Base-by-base conservation (phyloP, 1,140 invertebrate genomes). In the Drosophila takahashii region DNA sequence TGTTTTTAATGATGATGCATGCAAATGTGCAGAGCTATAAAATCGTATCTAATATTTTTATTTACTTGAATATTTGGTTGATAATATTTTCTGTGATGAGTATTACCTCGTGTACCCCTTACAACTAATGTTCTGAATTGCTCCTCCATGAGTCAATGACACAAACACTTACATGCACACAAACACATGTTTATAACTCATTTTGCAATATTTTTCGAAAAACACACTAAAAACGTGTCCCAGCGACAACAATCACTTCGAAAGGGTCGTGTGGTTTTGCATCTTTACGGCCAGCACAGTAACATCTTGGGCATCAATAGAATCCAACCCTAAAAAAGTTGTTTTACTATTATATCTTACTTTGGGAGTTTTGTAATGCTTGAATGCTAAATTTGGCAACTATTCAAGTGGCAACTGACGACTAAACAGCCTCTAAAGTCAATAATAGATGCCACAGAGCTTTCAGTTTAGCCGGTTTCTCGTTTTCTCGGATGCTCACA, bases 171-270 rank as follows among this genome's bases (percentile, higher is more conserved):
- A 26, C 56, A 52, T 29, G 58, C 48, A 77, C 53, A 45, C 57
- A 52, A 27, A 62, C 48, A 77, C 53, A 45, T 60, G 52, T 51
- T 66, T 81, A 67, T 72, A 86, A 66, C 58, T 87, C 57, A 86
- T 86, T 86, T 86, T 81, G 83, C 79, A 86, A 86, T 83, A 69
- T 67, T 78, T 47, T 36, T 36, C 7, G 16, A 58, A 67, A 67
- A 45, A 16, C 9, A 32, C 34, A 39, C 52, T 16, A 50, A 34
- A 34, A 70, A 70, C 66, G 66, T 70, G 66, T 52, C 50, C 15
- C 53, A 50, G 44, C 72, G 45, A 74, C 52, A 57, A 76, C 81
- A 86, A 87, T 86, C 83, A 87, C 83, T 83, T 87, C 66, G 61
- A 79, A 87, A 81, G 83, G 70, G 78, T 81, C 83, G 78, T 67